Evolutionary conservation across 2,797 vertebrate genomes (phyloP).

Genomic region (Notamacropus eugenii): DNA sequence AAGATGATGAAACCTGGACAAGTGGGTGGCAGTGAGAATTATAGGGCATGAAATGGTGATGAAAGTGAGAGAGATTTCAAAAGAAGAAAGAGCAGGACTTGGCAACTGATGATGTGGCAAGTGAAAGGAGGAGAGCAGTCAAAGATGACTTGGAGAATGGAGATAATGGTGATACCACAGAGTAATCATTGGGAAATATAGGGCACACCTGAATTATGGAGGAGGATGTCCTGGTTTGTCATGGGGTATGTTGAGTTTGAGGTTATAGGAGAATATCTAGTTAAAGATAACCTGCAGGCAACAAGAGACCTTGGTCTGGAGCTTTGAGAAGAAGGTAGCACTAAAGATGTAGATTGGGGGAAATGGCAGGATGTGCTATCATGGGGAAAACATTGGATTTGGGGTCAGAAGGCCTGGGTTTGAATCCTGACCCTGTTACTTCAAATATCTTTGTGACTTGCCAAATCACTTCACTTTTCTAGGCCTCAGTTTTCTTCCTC

Average conservation of each 20-base stretch:
- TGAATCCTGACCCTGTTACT: not conserved
- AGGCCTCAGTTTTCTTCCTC: not conserved
- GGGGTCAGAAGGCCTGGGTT: fast-evolving
- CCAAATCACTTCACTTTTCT: not conserved
- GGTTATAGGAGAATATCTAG: not conserved
- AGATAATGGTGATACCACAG: not conserved
- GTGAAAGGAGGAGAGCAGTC: not conserved
- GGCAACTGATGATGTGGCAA: not conserved
- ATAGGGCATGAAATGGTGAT: not conserved
- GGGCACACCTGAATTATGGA: not conserved
- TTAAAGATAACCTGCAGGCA: not conserved
- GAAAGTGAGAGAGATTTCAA: not conserved
- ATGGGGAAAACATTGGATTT: not conserved
- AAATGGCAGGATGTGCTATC: not conserved
- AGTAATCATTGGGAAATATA: not conserved
- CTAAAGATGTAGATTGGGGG: not conserved
- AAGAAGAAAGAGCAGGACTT: not conserved
- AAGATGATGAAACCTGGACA: not conserved
- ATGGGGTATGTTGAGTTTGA: not conserved
- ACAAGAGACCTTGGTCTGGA: not conserved
- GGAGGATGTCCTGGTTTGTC: not conserved
- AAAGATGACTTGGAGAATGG: not conserved
- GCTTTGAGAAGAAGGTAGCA: not conserved
- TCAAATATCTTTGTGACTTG: too few relatives aligned
- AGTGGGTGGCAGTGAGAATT: not conserved